Conservation (phyloP, 2,113 vertebrate species). For the Callocephalon fimbriatum region DNA sequence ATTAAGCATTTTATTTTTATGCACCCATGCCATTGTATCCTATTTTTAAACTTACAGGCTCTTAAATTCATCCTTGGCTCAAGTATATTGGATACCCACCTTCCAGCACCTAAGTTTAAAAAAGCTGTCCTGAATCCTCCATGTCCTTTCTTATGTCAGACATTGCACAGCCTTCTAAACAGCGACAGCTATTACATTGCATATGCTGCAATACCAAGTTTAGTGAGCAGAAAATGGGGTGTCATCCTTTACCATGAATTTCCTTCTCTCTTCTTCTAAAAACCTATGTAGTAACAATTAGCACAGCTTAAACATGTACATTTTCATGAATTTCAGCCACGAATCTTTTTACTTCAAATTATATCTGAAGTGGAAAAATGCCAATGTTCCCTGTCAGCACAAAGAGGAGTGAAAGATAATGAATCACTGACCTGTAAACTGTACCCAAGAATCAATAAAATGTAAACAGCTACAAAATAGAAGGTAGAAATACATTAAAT, state of each 20-base stretch:
- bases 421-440: slow-evolving; percentile 36
- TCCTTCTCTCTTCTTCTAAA: neutral
- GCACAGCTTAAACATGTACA: neutral
- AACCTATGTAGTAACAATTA: neutral
- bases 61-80: neutral
- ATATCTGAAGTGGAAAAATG: slow-evolving; percentile 1
- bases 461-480: slow-evolving; percentile 20
- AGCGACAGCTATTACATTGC: neutral
- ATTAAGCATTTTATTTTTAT: neutral
- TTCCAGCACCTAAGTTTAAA: neutral
- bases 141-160: neutral
- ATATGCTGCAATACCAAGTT: neutral
- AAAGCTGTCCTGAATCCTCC: neutral
- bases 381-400: neutral
- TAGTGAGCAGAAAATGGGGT: neutral
- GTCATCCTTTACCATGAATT: neutral
- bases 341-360: neutral
- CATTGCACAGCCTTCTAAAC: neutral
- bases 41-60: neutral
- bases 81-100: neutral
- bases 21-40: neutral
- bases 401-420: slow-evolving; percentile 32
- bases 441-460: slow-evolving; percentile 18
- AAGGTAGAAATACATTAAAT: slow-evolving; percentile 47
- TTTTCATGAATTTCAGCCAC: neutral